Evolutionary conservation across 2,113 vertebrate genomes (phyloP), one percentile per base, ranked within the genome.

Genomic region (Callipepla squamata): DNA sequence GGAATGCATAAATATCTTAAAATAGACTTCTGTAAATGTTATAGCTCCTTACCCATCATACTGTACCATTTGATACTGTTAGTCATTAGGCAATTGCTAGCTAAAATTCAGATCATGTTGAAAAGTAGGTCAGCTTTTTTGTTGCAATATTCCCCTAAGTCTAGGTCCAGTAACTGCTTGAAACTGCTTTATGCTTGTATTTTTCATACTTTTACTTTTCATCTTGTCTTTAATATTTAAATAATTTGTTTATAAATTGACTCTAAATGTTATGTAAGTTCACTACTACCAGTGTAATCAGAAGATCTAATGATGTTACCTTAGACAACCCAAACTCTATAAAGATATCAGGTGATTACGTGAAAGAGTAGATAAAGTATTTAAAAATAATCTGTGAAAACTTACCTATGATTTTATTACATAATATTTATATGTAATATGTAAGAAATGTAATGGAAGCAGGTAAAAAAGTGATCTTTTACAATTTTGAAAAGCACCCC

Each of bases 51-150:
- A 63, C 17, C 8, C 34, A 67, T 25, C 67, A 7, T 15, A 59
- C 23, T 42, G 9, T 34, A 6, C 40, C 67, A 88, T 92, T 22
- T 91, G 32, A 11, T 81, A 58, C 22, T 80, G 5, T 40, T 79
- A 3, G 30, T 11, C 19, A 40, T 70, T 87, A 20, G 75, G 16
- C 45, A 55, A 10, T 25, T 53, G 23, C 11, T 51, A 62, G 23
- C 7, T 83, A 53, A 87, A 89, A 25, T 94, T 92, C 55, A 93
- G 36, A 55, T 70, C 6, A 48, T 66, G 11, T 40, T 83, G 32
- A 82, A 94, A 95, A 94, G 77, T 67, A 89, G 15, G 25, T 74
- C 45, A 92, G 18, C 4, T 84, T 74, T 87, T 65, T 53, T 80
- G 2, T 61, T 92, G 5, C 57, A 48, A 3, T 78, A 42, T 88